Conservation (phyloP, 1,140 invertebrate genomes). For the Drepana arcuata region DNA sequence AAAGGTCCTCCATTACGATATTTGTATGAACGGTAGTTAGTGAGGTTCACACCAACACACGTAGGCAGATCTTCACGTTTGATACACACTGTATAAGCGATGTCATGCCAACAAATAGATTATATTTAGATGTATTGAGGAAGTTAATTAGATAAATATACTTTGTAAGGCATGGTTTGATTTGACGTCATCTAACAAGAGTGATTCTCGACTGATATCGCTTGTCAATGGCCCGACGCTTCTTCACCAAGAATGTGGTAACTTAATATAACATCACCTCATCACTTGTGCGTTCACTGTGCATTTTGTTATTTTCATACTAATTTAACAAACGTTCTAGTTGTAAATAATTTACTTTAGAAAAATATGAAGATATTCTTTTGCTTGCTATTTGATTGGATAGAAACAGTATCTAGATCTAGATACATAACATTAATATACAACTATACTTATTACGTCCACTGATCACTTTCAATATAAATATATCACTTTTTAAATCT, state of each 20-base stretch:
- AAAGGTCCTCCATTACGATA: conserved; percentile 11
- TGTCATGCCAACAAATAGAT: conserved; percentile 63
- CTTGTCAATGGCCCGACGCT: conserved; percentile 10
- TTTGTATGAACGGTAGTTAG: conserved; percentile 29
- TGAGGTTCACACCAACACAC: conserved; percentile 14
- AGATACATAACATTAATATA: no score
- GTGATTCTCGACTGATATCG: neutral
- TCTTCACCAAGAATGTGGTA: conserved; percentile 17
- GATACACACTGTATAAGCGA: conserved; percentile 18
- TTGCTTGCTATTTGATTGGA: no score
- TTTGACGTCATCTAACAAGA: neutral
- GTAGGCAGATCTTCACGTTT: neutral
- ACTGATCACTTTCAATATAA: no score
- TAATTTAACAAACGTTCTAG: no score
- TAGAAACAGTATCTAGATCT: no score
- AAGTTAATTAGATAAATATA: neutral
- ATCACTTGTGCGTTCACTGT: conserved; percentile 14
- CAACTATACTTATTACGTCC: no score
- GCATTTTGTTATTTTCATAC: conserved; percentile 14
- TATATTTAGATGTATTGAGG: no score
- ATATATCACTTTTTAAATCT: no score
- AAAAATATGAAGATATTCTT: no score
- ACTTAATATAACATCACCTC: conserved; percentile 13
- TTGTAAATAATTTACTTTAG: conserved; percentile 14
- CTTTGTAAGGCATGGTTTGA: conserved; percentile 56